Evolutionary conservation across 2,888 invertebrate genomes (phyloP), one percentile per base, ranked within the genome.

Genomic region (Girardia tigrina): DNA sequence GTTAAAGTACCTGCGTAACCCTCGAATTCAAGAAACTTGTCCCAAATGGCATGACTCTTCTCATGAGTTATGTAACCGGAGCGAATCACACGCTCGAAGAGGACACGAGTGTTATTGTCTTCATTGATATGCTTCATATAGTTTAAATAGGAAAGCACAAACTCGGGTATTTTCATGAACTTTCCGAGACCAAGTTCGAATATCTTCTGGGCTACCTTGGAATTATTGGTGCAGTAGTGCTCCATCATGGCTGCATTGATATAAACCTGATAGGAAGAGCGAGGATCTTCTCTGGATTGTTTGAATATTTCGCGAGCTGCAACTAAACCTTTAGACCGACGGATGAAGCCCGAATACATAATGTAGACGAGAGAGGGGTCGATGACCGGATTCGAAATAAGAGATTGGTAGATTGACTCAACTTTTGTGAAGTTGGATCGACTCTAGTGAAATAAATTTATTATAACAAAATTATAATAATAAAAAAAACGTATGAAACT

Each of bases 51-150:
- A 6, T 90, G 90, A 8, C 94, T 93, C 84, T 92, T 90, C 82
- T 94, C 93, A 0, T 91, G 89, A 16, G 91, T 90, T 71, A 98
- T 86, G 77, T 90, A 91, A 70, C 92, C 93, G 0, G 94, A 92
- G n/a, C 75, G 92, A 0, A 98, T 87, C 0, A 98, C 94, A 20
- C 97, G 87, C 84, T 98, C 98, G 85, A 97, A 99, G 69, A 99
- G 86, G n/a, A 99, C 98, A 74, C 98, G 87, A 0, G 98, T 99
- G 84, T 99, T 98, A 85, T 99, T 99, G 83, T 99, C 98, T 88
- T 98, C 97, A 84, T 99, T 99, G 56, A 98, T 87, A 88, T 97
- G 95, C 8, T 94, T 93, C 82, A 83, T 82, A 77, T 95, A 98
- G 84, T 98, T 95, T 77, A 98, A 91, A 82, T 97, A 99, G 80